Evolutionary conservation across 2,113 vertebrate genomes (phyloP), one percentile per base, ranked within the genome.

Genomic region (Sebastes schlegelii): DNA sequence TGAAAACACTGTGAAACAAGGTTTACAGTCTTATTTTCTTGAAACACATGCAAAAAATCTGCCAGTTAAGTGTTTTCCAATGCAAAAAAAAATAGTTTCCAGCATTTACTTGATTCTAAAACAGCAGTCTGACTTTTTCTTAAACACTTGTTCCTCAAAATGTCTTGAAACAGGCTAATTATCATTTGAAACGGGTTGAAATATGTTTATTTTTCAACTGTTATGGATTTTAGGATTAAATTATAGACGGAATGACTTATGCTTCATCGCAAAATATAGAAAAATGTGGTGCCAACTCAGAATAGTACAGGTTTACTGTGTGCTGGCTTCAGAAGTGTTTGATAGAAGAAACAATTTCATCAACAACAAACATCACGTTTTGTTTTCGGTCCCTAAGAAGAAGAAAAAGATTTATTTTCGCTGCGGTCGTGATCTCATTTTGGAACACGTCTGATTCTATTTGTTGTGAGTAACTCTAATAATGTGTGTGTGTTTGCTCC

Each of bases 401-500:
- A 68, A 68, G 45, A 60, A 58, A 21, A 45, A 8, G 1, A 77
- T 61, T 16, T 23, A 9, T 82, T 55, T 26, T 57, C n/a, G 5
- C 14, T 48, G 58, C 5, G 54, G 54, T 68, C 12, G 6, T 62
- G 66, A 72, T 76, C 77, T 87, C 14, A 21, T 23, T 80, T 76
- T 23, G 45, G 4, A 66, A 34, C 58, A 26, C 51, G 74, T 52
- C 13, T 65, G 49, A 26, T 4, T 26, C 16, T 57, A 14, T 46
- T 60, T 72, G 16, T 16, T 8, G 8, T 21, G 2, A 43, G 26
- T 74, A 64, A 80, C 58, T 17, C 23, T 45, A 6, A 43, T 74
- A 13, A 9, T 51, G 13, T 57, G 19, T 82, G 62, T 92, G 61
- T 88, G 84, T 83, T 62, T 85, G 21, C 84, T 90, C 17, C 86